Base-by-base conservation (phyloP, 2,888 invertebrate species). In the Meganola albula region DNA sequence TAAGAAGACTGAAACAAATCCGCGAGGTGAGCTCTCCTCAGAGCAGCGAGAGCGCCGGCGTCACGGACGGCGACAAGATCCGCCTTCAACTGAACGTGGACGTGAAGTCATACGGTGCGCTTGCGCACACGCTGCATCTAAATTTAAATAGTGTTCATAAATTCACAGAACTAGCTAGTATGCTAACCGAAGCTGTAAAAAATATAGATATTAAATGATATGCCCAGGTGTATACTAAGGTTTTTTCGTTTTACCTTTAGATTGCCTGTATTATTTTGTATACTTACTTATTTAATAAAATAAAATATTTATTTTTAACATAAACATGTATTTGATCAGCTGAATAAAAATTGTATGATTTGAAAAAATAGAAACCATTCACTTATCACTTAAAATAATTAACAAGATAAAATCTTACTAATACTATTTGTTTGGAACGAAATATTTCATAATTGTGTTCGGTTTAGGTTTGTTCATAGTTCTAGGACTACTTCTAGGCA, bases 21-120 rank as follows among this genome's bases (percentile, higher is more conserved):
- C 88, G 94, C 43, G 93, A 93, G 37, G 88, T 87, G 62, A 62
- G 67, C 26, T 60, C 72, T 37, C 68, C 67, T 13, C 77, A 73
- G 68, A 75, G 74, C 33, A 79, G 68, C 35, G 90, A 89, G 41
- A 80, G 67, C 44, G 87, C 87, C 25, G 90, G 90, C n/a, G 80
- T 91, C 44, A 91, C 90, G 12, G 98, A 98, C 65, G 98, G 98
- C 66, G 96, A 96, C 66, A 99, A 98, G 82, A 98, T 98, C 63
- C 88, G 97, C 24, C 87, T 93, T 36, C 98, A 98, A 70, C 88
- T 98, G 16, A 91, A 92, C 51, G 90, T 96, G 10, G 98, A 98
- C 78, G 94, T 97, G 1, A 87, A 89, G 24, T 88, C 90, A 44
- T 97, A 94, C 73, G 89, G 90, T 9, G 80, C 87, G 47, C 89